Base-by-base conservation (phyloP, 2,797 vertebrate species). In the Crocidura indochinensis region DNA sequence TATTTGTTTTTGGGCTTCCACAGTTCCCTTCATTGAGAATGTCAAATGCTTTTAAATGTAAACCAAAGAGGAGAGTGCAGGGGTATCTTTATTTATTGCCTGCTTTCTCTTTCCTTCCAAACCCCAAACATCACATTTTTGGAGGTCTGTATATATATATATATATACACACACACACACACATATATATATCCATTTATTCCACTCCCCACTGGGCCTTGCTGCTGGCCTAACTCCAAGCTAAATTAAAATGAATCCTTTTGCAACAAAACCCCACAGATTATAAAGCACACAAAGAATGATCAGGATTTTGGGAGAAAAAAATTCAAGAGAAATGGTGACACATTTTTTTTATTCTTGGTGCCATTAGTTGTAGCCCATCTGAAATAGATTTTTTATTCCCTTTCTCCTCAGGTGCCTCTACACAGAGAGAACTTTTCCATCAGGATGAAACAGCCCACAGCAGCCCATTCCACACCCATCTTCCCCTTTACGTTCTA, bases 241-340 rank as follows among this genome's bases (percentile, higher is more conserved):
- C 47, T 49, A 46, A 46, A 88, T 29, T 78, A 90, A 64, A 19
- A 56, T 75, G 8, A 82, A 69, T 44, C 7, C 2, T 51, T 91
- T 76, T 85, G 79, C 76, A 82, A 82, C 44, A 86, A 38, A 87
- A 27, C 44, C 74, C 27, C 51, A n/a, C 7, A 60, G 62, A 87
- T 44, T 60, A 71, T 76, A 26, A 60, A 69, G 29, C 6, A 67
- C 7, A 24, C 11, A 60, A 9, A 84, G 68, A 71, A 74, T 56
- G n/a, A 47, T 7, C 6, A 65, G 56, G 46, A 71, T 68, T 91
- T 88, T 86, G 26, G 44, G 29, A 38, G 74, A 56, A 15, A 77
- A 27, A 69, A 64, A 79, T 49, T 92, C 51, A 72, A 68, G 27
- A 83, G n/a, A 76, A 84, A 24, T 92, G 29, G 14, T 74, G 56